phyloP scores from a whole-genome alignment of 2,888 invertebrate genomes.

The Anoplius nigerrimus region DNA sequence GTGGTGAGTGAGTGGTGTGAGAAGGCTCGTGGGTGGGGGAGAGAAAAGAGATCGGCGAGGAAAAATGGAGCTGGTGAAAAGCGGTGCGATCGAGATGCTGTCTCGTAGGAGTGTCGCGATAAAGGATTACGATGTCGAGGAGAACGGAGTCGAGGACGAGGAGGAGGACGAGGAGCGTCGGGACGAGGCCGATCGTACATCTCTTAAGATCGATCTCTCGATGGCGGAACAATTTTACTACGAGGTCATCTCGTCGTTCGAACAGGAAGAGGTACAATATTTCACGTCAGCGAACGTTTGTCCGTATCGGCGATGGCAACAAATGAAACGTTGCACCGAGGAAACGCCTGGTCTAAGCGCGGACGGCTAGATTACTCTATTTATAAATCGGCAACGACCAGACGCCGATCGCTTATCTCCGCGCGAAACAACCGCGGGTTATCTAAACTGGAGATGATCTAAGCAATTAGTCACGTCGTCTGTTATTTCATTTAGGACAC shows the following conservation, averaged over 20 bases:
- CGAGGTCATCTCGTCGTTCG: constrained; percentile 73
- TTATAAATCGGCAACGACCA: too few relatives aligned
- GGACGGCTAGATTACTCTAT: too few relatives aligned
- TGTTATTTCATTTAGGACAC: too few relatives aligned
- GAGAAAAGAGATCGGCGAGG: neutral
- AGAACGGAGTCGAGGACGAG: constrained; percentile 55
- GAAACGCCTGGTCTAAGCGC: too few relatives aligned
- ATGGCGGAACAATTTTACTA: constrained; percentile 73
- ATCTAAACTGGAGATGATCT: too few relatives aligned
- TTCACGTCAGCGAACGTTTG: neutral
- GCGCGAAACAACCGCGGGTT: too few relatives aligned
- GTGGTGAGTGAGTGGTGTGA: too few relatives aligned
- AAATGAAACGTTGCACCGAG: too few relatives aligned
- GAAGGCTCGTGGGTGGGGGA: neutral
- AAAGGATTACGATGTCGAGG: constrained; percentile 65
- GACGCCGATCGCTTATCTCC: too few relatives aligned
- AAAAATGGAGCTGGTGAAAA: constrained; percentile 70
- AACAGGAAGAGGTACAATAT: constrained; percentile 70
- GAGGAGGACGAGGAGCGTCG: constrained; percentile 43
- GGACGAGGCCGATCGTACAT: constrained; percentile 61
- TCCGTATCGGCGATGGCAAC: too few relatives aligned
- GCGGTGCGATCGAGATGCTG: constrained; percentile 70
- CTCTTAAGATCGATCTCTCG: constrained; percentile 71
- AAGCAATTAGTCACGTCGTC: too few relatives aligned
- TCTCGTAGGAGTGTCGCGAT: constrained; percentile 69